Conservation (phyloP, 2,797 vertebrate genomes). For the Esox masquinongy region DNA sequence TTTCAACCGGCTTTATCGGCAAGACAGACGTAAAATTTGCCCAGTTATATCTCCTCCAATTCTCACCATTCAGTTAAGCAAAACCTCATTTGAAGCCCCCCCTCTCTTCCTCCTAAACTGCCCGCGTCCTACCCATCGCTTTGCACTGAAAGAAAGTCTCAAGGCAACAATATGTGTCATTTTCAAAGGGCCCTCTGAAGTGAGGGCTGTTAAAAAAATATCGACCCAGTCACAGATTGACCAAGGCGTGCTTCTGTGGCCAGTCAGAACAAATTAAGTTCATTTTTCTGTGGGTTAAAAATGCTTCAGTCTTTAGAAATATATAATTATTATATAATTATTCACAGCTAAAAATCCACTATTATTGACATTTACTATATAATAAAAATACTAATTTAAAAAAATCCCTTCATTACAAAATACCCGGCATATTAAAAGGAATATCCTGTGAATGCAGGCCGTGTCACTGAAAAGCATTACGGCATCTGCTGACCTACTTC, state of each 20-base stretch:
- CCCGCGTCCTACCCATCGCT: neutral
- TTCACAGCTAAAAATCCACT: neutral
- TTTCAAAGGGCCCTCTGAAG: slow-evolving; percentile 71
- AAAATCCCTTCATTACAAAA: neutral
- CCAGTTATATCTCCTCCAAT: slow-evolving; percentile 86
- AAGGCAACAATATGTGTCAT: slow-evolving; percentile 75
- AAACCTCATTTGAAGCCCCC: slow-evolving; percentile 80
- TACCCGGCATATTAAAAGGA: neutral
- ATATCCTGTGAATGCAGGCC: slow-evolving; percentile 1
- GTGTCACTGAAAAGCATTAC: neutral
- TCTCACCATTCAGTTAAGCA: slow-evolving; percentile 83
- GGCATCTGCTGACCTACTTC: slow-evolving; percentile 27
- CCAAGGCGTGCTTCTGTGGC: slow-evolving; percentile 2
- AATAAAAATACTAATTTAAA: neutral
- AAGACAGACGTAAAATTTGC: slow-evolving; percentile 87
- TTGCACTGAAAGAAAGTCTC: slow-evolving; percentile 63
- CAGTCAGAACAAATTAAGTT: neutral
- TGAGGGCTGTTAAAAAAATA: slow-evolving; percentile 69
- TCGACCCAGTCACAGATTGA: slow-evolving; percentile 35
- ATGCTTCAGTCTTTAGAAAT: neutral
- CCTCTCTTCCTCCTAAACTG: neutral
- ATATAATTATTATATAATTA: neutral
- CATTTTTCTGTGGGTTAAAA: neutral
- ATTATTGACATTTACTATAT: neutral
- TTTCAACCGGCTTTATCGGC: slow-evolving; percentile 86